Evolutionary conservation across 2,888 invertebrate species (phyloP).

Genomic region (Athripsodes cinereus): DNA sequence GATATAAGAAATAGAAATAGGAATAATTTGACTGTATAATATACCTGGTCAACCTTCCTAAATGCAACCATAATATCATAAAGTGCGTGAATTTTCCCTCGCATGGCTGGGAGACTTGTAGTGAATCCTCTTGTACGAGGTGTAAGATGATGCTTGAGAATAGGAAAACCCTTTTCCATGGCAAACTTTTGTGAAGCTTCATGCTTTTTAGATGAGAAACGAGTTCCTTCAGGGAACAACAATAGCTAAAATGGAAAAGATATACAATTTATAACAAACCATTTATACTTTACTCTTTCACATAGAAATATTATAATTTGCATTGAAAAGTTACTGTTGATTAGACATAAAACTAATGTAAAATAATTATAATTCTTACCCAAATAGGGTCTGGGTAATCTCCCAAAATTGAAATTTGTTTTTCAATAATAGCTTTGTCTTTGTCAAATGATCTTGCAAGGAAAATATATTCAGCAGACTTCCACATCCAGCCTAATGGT

Average conservation of each 20-base stretch:
- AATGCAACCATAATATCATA: slow-evolving; percentile 79
- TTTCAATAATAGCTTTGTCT: slow-evolving; percentile 76
- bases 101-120: slow-evolving; percentile 75
- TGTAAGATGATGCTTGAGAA: slow-evolving; percentile 82
- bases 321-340: too few species aligned
- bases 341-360: too few species aligned
- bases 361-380: slow-evolving; percentile 53
- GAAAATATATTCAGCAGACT: slow-evolving; percentile 91
- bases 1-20: too few species aligned
- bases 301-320: too few species aligned
- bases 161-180: slow-evolving; percentile 73
- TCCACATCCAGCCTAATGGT: slow-evolving; percentile 94
- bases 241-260: slow-evolving; percentile 61
- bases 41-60: slow-evolving; percentile 54
- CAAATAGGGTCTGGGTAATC: slow-evolving; percentile 89
- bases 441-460: slow-evolving; percentile 87
- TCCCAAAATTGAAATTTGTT: slow-evolving; percentile 72
- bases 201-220: slow-evolving; percentile 83
- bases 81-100: slow-evolving; percentile 73
- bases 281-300: too few species aligned
- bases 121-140: slow-evolving; percentile 95
- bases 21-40: neutral
- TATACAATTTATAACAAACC: neutral
- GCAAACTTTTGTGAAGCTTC: slow-evolving; percentile 84
- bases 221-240: slow-evolving; percentile 89